Evolutionary conservation across 30 jellyfish, hydroid and myxozoan species (phyloP), one percentile per base, ranked within the genome.

Genomic region (Catostylus mosaicus): DNA sequence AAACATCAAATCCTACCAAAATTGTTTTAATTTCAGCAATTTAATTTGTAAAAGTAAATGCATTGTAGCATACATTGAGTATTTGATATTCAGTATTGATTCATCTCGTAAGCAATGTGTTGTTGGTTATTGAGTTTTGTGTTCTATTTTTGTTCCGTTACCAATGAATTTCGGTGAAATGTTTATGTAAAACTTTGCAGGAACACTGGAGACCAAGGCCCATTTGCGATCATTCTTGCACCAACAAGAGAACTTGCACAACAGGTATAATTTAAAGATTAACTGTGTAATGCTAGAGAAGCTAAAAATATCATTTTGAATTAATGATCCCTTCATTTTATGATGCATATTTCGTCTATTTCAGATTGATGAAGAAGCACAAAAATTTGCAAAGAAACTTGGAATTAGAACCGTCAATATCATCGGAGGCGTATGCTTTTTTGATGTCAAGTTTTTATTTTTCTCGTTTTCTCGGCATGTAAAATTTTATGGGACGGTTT

Each of bases 191-290:
- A 7, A 40, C 7, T 50, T 18, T 50, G 0, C 63, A 83, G 83
- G 36, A 90, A 82, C 75, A 82, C 92, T 30, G 97, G 91, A 32
- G 97, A 86, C 51, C 88, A 85, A 84, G 97, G 99, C 29, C 99
- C 99, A 9, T 95, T 80, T 85, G 99, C 99, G 18, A 95, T 95
- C 16, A 95, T 95, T 32, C 88, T 95, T 34, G 99, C 99, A 0
- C 99, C 99, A 26, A 95, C 99, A 35, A 89, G 99, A 73, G 99
- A 95, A 60, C 70, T 95, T 64, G 97, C 99, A 5, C 97, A 85
- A 68, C 99, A 95, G 97, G 99, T 95, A 60, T 52, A 26, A 27
- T 36, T 52, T 52, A n/a, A 52, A 43, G 14, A 6, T 9, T 43
- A 26, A 70, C 73, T 40, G 24, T 36, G 48, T 75, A 37, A 27